Conservation (phyloP, 2,888 invertebrate species). For the Pterobdella sp. region DNA sequence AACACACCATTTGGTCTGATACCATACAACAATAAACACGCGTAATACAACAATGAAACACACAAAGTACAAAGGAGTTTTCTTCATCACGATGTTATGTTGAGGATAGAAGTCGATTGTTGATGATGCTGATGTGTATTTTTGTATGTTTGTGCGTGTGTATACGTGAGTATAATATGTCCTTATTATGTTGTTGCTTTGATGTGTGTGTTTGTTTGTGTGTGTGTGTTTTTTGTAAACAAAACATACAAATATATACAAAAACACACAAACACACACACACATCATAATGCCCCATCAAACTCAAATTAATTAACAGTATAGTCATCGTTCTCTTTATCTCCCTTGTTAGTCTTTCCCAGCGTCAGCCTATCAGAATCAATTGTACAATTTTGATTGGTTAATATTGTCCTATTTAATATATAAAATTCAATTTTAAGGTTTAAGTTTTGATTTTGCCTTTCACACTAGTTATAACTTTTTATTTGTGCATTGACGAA, state of each 20-base stretch:
- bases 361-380: too few relatives aligned
- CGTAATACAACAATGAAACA: not conserved
- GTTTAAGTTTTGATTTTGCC: too few relatives aligned
- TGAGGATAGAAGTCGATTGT: not conserved
- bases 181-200: too few relatives aligned
- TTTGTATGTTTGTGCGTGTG: slow-evolving; percentile 18
- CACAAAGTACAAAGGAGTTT: not conserved
- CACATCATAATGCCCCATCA: not conserved
- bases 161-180: too few relatives aligned
- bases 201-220: slow-evolving; percentile 13
- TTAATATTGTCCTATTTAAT: too few relatives aligned
- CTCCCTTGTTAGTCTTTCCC: too few relatives aligned
- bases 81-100: not conserved
- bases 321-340: too few relatives aligned
- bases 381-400: too few relatives aligned
- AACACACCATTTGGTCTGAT: not conserved
- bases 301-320: too few relatives aligned
- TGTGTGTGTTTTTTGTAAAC: not conserved
- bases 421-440: too few relatives aligned
- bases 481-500: too few relatives aligned
- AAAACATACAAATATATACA: not conserved
- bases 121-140: not conserved
- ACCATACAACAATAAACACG: not conserved
- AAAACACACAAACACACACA: not conserved
- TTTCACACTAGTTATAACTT: too few relatives aligned